A percentile compares a stretch with the other conserved stretches of the same genome.
Conservation (phyloP, 1,140 invertebrate species). For the Brachionus rotundiformis region DNA sequence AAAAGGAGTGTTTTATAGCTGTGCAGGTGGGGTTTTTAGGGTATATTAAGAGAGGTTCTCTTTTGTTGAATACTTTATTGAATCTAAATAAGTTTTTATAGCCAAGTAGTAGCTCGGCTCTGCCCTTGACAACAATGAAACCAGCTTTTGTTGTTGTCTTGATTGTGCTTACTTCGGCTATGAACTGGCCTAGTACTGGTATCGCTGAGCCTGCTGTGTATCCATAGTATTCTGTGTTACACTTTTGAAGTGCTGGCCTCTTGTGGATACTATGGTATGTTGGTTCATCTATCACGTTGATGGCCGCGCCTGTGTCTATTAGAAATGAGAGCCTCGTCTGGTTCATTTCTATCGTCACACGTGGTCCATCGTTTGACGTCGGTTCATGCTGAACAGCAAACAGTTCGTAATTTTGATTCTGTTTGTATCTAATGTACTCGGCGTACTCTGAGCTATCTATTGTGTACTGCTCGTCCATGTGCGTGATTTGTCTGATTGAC, state of each 20-base stretch:
- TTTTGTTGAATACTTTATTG: no score
- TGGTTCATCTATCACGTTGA: background rate
- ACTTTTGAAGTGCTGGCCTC: background rate
- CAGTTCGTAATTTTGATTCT: background rate
- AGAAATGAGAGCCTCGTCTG: background rate
- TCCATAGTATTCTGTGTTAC: background rate
- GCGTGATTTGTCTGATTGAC: background rate
- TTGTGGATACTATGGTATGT: background rate
- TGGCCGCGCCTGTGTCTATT: background rate
- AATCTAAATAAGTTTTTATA: no score
- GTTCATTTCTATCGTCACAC: background rate
- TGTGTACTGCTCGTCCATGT: background rate
- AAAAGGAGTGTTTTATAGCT: no score
- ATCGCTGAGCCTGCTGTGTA: background rate
- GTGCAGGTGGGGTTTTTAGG: no score
- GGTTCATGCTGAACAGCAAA: background rate
- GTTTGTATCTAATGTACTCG: background rate
- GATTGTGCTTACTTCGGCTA: background rate
- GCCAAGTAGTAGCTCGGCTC: background rate
- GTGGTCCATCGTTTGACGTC: background rate
- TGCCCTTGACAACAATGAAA: background rate
- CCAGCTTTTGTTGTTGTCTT: slow-evolving; percentile 1
- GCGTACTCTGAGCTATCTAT: background rate
- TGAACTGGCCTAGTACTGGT: background rate
- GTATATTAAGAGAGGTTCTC: no score